Conservation (phyloP, 2,888 invertebrate species). For the Liopterus haemorrhoidalis region DNA sequence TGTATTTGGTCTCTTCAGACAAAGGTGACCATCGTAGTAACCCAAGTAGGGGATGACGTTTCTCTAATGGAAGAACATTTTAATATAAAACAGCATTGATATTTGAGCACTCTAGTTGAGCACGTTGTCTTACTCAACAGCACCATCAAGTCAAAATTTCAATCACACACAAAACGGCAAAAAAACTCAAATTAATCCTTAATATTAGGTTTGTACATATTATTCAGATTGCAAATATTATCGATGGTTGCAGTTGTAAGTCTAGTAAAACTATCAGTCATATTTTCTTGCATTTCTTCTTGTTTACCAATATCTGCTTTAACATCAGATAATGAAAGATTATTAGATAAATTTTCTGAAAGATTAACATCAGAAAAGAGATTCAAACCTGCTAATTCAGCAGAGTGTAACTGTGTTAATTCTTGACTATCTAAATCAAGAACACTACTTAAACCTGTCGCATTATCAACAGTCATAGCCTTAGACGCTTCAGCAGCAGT, state of each 20-base stretch:
- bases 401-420: slow-evolving; percentile 43
- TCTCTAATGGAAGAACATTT: no score
- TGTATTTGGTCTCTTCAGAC: no score
- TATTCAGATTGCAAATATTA: slow-evolving; percentile 42
- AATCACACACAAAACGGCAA: no score
- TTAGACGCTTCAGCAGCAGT: slow-evolving; percentile 23
- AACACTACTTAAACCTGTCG: slow-evolving; percentile 37
- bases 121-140: no score
- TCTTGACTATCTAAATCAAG: slow-evolving; percentile 41
- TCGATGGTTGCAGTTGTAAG: slow-evolving; percentile 47
- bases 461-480: slow-evolving; percentile 29
- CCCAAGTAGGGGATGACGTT: no score
- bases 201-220: slow-evolving; percentile 36
- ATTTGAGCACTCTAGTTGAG: no score
- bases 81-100: no score
- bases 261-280: slow-evolving; percentile 54
- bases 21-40: no score
- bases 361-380: slow-evolving; percentile 42
- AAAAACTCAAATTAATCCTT: slow-evolving; percentile 19
- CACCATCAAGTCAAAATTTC: no score
- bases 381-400: slow-evolving; percentile 40
- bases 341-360: slow-evolving; percentile 47
- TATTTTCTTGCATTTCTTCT: slow-evolving; percentile 40
- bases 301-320: slow-evolving; percentile 32
- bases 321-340: slow-evolving; percentile 47